These are phyloP conservation scores for Drosophila athabasca DNA, from an alignment of 1,140 invertebrate species.

Conservation along the genomic window DNA sequence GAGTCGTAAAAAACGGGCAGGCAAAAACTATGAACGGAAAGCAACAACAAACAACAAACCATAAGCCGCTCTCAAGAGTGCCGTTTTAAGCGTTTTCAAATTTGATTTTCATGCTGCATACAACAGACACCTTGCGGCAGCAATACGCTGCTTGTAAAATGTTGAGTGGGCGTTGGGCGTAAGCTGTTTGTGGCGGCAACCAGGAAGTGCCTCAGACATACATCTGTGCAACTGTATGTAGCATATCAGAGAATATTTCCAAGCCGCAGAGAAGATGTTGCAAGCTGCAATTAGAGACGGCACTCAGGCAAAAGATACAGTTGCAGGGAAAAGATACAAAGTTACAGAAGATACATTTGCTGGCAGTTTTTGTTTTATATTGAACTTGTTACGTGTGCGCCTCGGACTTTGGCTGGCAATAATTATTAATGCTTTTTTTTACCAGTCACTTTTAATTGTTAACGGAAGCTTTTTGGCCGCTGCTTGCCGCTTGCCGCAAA, in stretches of 20 bases:
- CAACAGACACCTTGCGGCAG: slow-evolving; percentile 32
- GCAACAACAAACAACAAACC: slow-evolving; percentile 16
- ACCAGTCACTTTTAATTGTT: slow-evolving; percentile 61
- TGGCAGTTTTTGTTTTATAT: slow-evolving; percentile 48
- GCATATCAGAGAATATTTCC: slow-evolving; percentile 39
- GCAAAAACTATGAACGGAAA: neutral
- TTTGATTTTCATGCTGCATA: slow-evolving; percentile 35
- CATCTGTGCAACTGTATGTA: neutral
- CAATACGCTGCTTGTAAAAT: neutral
- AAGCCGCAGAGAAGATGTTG: slow-evolving; percentile 23
- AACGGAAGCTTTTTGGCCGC: slow-evolving; percentile 51
- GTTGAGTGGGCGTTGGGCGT: too few relatives aligned
- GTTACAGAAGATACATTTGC: slow-evolving; percentile 10
- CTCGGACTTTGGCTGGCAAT: slow-evolving; percentile 14
- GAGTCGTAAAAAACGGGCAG: slow-evolving; percentile 37
- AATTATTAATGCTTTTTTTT: slow-evolving; percentile 25
- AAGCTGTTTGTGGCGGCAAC: slow-evolving; percentile 9
- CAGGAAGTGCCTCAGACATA: slow-evolving; percentile 18
- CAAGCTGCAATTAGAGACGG: slow-evolving; percentile 37
- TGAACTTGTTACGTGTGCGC: slow-evolving; percentile 48
- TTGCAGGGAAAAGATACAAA: slow-evolving; percentile 15
- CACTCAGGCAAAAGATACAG: slow-evolving; percentile 2
- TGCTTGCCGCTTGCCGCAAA: neutral
- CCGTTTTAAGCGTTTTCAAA: slow-evolving; percentile 50
- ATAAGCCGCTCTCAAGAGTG: slow-evolving; percentile 26